These are phyloP conservation scores for Girardia tigrina DNA, from an alignment of 2,888 invertebrate species.

Conservation along the genomic window DNA sequence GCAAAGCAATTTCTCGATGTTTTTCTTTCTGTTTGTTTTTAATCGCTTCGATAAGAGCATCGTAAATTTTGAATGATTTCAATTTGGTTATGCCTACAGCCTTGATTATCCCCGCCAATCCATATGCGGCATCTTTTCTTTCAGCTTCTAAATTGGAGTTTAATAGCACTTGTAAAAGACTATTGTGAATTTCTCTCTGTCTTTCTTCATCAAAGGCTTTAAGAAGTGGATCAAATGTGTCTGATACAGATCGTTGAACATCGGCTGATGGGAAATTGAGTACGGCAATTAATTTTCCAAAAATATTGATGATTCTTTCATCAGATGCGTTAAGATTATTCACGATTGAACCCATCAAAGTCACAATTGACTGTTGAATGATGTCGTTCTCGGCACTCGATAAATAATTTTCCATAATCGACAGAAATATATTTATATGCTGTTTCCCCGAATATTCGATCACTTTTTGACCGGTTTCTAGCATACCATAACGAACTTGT, in stretches of 20 bases:
- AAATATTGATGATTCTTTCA: conserved; percentile 77
- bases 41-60: conserved; percentile 74
- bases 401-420: conserved; percentile 80
- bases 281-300: conserved; percentile 72
- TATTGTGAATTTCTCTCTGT: conserved; percentile 64
- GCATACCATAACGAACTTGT: conserved; percentile 72
- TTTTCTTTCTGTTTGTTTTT: conserved; percentile 90
- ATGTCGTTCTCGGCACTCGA: conserved; percentile 83
- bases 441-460: conserved; percentile 39
- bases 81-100: conserved; percentile 86
- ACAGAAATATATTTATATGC: conserved; percentile 61
- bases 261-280: conserved; percentile 86
- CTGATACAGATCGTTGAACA: conserved; percentile 59
- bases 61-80: conserved; percentile 88
- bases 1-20: conserved; percentile 72
- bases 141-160: conserved; percentile 48
- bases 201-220: conserved; percentile 69
- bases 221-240: conserved; percentile 67
- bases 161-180: conserved; percentile 54
- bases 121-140: conserved; percentile 74
- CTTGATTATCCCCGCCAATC: conserved; percentile 81
- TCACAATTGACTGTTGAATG: conserved; percentile 83
- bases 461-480: conserved; percentile 52
- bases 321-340: conserved; percentile 80
- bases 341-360: conserved; percentile 91